phyloP scores from a whole-genome alignment of 2,797 vertebrate species.

The Alauda arvensis region DNA sequence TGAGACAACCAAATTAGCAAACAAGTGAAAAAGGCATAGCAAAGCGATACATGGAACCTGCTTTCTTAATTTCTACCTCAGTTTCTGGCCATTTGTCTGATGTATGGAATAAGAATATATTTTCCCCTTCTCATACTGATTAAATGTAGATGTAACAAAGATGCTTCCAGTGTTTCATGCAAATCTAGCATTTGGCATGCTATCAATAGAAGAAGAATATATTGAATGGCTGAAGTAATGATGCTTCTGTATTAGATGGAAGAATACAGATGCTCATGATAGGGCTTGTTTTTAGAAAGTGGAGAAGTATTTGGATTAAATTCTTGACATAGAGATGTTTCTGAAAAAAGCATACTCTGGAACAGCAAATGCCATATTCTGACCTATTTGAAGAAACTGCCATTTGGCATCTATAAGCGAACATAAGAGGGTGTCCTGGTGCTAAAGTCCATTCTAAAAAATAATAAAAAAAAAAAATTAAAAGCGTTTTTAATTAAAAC shows the following conservation, averaged over 20 bases:
- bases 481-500: not conserved
- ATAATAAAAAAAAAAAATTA: not conserved
- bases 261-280: not conserved
- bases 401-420: not conserved
- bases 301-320: not conserved
- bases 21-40: not conserved
- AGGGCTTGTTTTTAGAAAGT: not conserved
- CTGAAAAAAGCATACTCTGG: not conserved
- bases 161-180: not conserved
- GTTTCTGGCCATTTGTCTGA: not conserved
- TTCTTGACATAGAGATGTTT: not conserved
- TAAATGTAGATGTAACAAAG: not conserved
- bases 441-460: not conserved
- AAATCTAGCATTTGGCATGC: not conserved
- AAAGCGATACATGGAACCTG: not conserved
- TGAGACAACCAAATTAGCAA: not conserved
- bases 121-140: not conserved
- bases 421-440: not conserved
- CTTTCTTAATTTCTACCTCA: not conserved
- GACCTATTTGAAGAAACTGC: not conserved
- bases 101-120: not conserved
- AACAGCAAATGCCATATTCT: not conserved
- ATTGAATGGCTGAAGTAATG: conserved; percentile 2
- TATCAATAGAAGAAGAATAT: conserved; percentile 27
- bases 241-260: not conserved